phyloP scores from a whole-genome alignment of 2,888 invertebrate genomes.

The Fragum sueziense region DNA sequence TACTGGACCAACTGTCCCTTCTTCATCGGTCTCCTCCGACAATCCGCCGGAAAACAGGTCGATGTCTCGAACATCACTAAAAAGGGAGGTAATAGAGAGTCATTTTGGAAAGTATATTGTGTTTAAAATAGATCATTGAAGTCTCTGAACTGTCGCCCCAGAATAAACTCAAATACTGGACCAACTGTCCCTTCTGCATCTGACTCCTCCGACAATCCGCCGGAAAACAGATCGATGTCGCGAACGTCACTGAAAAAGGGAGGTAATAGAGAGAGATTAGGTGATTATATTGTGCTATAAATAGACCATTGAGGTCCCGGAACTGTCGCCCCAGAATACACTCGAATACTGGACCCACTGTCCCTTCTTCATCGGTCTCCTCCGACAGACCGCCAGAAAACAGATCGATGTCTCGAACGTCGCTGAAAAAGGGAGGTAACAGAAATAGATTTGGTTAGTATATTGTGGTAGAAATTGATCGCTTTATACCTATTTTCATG shows the following conservation, averaged over 20 bases:
- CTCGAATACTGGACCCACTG: constrained; percentile 34
- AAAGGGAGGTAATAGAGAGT: too few relatives aligned
- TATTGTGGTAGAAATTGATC: too few relatives aligned
- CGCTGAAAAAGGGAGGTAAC: too few relatives aligned
- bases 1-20: constrained; percentile 18
- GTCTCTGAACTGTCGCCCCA: constrained; percentile 27
- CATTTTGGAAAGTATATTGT: too few relatives aligned
- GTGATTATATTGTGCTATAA: too few relatives aligned
- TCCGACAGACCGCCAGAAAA: neutral
- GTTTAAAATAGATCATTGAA: too few relatives aligned
- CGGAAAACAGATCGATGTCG: constrained; percentile 7
- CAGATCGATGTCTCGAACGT: neutral
- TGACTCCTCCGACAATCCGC: neutral
- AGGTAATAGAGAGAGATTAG: too few relatives aligned
- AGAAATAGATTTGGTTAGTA: too few relatives aligned
- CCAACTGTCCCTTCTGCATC: constrained; percentile 3
- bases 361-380: neutral
- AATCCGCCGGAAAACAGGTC: constrained; percentile 35
- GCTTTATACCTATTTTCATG: too few relatives aligned
- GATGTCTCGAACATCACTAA: constrained; percentile 32
- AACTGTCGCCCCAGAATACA: constrained; percentile 38
- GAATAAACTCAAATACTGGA: constrained; percentile 25
- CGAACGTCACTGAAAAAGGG: neutral
- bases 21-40: neutral
- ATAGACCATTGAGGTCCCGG: too few relatives aligned